Conservation (phyloP, 2,888 invertebrate genomes). For the Rhamphomyia laevipes region DNA sequence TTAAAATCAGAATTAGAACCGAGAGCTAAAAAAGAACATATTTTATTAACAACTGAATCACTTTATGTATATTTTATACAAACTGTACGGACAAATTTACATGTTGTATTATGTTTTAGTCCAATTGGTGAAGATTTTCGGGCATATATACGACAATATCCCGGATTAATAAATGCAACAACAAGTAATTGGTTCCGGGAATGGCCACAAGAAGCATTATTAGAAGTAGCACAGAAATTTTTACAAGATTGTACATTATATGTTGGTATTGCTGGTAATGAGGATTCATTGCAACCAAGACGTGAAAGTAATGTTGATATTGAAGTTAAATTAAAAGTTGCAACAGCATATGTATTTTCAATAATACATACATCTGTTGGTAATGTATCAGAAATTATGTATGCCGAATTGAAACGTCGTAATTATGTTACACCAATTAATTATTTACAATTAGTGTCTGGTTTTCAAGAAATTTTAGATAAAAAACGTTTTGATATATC, state of each 20-base stretch:
- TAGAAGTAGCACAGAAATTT: constrained; percentile 82
- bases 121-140: constrained; percentile 75
- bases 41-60: constrained; percentile 52
- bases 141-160: constrained; percentile 75
- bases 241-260: constrained; percentile 59
- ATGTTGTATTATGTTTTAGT: constrained; percentile 76
- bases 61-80: constrained; percentile 67
- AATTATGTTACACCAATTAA: constrained; percentile 86
- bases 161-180: constrained; percentile 74
- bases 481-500: constrained; percentile 60
- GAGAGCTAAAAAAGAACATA: constrained; percentile 25
- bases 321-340: constrained; percentile 50
- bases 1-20: constrained; percentile 26
- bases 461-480: constrained; percentile 65
- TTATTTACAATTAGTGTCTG: constrained; percentile 71
- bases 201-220: constrained; percentile 77
- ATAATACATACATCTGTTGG: constrained; percentile 74
- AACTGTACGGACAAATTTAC: constrained; percentile 62
- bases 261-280: constrained; percentile 53
- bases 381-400: constrained; percentile 59
- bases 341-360: constrained; percentile 64
- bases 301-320: constrained; percentile 39
- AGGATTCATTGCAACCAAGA: constrained; percentile 24
- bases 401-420: constrained; percentile 61
- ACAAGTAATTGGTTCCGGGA: constrained; percentile 85